Base-by-base conservation (phyloP, 2,113 vertebrate species). In the Megaceryle torquata region DNA sequence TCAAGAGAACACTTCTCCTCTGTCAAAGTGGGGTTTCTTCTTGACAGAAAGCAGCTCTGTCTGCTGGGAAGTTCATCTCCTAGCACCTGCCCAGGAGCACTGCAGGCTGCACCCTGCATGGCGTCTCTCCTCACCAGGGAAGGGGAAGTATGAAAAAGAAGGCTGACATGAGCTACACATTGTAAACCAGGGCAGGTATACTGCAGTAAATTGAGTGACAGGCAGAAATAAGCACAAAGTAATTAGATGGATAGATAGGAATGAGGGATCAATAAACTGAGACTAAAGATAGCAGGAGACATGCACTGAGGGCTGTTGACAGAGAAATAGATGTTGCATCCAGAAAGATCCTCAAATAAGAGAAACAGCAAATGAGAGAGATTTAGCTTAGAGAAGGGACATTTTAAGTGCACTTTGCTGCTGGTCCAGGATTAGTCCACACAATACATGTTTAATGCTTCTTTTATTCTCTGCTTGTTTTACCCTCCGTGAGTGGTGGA, bases 281-380 rank as follows among this genome's bases (percentile, higher is more conserved):
- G 77, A 64, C 96, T 96, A 96, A 97, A 97, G 93, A 97, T 94
- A 96, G 96, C 83, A 89, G 44, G 61, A 61, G 88, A 95, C 79
- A 69, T 71, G 81, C 72, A 26, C 76, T 26, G 77, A 88, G 83
- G 70, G 81, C 88, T 94, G 91, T 69, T 93, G 95, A 92, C 83
- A 91, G 92, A 87, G 83, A 92, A 96, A 94, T 54, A 54, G 92
- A 79, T 89, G 88, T 79, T 89, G 86, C 61, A 94, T 91, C 48
- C 80, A 88, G 81, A 72, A 75, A 94, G 86, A 82, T 68, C 74
- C 86, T 95, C 1, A 1, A 96, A 35, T 65, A 57, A 89, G 70
- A 95, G 91, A 39, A 94, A 65, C 24, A 43, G 76, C 26, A 35
- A 57, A 76, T 31, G 86, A 50, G 57, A 84, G 74, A 59, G 29